A percentile compares a stretch with the other conserved stretches of the same genome.
Evolutionary conservation across 2,113 vertebrate species (phyloP).

Genomic region (Melanostigma gelatinosum): DNA sequence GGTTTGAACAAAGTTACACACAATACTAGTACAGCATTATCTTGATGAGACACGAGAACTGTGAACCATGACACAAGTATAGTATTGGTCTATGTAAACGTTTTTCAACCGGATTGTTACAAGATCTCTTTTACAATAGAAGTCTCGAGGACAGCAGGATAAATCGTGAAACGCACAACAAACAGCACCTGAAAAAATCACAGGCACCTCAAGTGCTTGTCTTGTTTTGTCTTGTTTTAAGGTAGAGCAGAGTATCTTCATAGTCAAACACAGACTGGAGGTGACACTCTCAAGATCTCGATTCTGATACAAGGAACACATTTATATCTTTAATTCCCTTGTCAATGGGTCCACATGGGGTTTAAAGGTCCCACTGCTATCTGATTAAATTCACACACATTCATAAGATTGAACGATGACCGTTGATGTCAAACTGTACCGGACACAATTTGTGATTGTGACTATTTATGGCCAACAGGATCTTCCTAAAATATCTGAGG

Average conservation of each 20-base stretch:
- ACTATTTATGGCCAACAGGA: constrained; percentile 33
- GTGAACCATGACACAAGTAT: too few relatives aligned
- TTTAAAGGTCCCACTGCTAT: background rate
- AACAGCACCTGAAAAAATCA: background rate
- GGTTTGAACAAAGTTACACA: background rate
- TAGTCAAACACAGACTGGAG: background rate
- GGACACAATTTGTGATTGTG: background rate
- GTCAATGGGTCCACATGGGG: background rate
- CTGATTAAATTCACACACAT: background rate
- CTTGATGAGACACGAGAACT: background rate
- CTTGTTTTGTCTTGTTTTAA: too few relatives aligned
- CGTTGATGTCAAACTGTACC: background rate
- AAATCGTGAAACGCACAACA: too few relatives aligned
- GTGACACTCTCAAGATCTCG: background rate
- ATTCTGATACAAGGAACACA: background rate
- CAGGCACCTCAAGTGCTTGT: too few relatives aligned
- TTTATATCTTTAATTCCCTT: background rate
- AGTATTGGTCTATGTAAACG: too few relatives aligned
- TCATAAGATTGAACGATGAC: background rate
- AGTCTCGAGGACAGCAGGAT: too few relatives aligned
- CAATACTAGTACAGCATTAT: background rate
- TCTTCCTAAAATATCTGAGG: constrained; percentile 4
- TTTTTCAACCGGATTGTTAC: too few relatives aligned
- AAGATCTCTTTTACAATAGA: too few relatives aligned
- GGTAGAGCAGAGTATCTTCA: background rate